Conservation (phyloP, 2,113 vertebrate species). For the Trachemys scripta region DNA sequence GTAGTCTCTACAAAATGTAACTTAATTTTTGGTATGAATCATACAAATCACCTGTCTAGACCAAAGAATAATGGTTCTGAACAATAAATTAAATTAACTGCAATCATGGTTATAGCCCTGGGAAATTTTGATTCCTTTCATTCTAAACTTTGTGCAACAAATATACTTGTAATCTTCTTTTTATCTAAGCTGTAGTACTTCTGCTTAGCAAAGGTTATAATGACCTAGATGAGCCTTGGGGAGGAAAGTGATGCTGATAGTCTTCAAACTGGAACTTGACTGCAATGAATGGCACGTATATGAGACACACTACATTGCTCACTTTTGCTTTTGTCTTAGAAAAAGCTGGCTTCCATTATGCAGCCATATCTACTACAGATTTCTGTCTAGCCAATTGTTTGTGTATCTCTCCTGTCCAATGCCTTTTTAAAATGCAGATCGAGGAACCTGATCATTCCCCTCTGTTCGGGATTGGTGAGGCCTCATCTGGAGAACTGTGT, state of each 20-base stretch:
- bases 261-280: constrained; percentile 48
- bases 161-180: constrained; percentile 43
- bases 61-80: constrained; percentile 22
- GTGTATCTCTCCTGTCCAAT: constrained; percentile 29
- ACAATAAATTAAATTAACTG: constrained; percentile 39
- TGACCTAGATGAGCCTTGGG: constrained; percentile 59
- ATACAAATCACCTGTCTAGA: constrained; percentile 56
- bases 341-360: constrained; percentile 7
- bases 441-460: too few relatives aligned
- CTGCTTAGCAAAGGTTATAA: constrained; percentile 56
- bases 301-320: neutral
- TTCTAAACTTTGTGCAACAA: constrained; percentile 49
- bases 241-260: constrained; percentile 41
- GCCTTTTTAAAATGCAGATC: constrained; percentile 40
- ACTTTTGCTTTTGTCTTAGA: neutral
- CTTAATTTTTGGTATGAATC: constrained; percentile 40
- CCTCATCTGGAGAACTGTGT: too few relatives aligned
- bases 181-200: constrained; percentile 47
- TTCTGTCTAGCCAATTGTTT: constrained; percentile 19
- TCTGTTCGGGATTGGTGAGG: too few relatives aligned
- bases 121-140: constrained; percentile 38
- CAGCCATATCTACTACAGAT: constrained; percentile 12
- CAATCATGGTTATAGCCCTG: constrained; percentile 53
- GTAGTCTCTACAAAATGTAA: constrained; percentile 46
- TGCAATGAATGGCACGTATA: neutral